These are phyloP conservation scores for Micromesistius poutassou DNA, from an alignment of 2,797 vertebrate genomes.

Conservation along the genomic window DNA sequence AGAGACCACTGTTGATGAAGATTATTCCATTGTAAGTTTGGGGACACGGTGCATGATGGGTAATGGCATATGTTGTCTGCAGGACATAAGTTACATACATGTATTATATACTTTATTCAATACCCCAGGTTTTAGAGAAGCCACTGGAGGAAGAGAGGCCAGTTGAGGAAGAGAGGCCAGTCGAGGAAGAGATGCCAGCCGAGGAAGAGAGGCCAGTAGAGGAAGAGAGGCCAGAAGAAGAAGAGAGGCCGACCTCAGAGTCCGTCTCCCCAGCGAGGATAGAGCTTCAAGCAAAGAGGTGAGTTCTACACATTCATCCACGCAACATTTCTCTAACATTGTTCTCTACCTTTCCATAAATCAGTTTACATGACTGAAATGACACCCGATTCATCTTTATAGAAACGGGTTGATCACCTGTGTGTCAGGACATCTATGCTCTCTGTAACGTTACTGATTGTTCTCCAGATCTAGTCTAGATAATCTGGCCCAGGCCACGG, in stretches of 20 bases:
- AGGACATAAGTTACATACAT: slow-evolving; percentile 4
- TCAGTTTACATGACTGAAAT: background rate
- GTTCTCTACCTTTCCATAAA: background rate
- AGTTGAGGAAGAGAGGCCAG: slow-evolving; percentile 9
- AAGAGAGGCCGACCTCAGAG: slow-evolving; percentile 1
- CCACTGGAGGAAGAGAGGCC: background rate
- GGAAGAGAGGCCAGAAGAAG: background rate
- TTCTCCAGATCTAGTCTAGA: slow-evolving; percentile 46
- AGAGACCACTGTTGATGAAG: slow-evolving; percentile 17
- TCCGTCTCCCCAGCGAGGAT: slow-evolving; percentile 16
- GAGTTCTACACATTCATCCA: slow-evolving; percentile 26
- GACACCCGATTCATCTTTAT: background rate
- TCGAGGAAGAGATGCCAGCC: background rate
- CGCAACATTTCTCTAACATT: background rate
- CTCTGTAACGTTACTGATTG: background rate
- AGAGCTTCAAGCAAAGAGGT: slow-evolving; percentile 48
- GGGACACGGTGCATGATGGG: background rate
- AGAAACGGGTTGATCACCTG: background rate
- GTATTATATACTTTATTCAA: background rate
- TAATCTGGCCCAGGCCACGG: slow-evolving; percentile 53
- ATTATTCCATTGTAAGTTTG: slow-evolving; percentile 46
- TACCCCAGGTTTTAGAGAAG: slow-evolving; percentile 40
- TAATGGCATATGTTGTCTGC: background rate
- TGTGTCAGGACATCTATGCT: background rate
- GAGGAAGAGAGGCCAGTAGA: slow-evolving; percentile 26